Conservation (phyloP, 2,113 vertebrate genomes). For the Tachuris rubrigastra region DNA sequence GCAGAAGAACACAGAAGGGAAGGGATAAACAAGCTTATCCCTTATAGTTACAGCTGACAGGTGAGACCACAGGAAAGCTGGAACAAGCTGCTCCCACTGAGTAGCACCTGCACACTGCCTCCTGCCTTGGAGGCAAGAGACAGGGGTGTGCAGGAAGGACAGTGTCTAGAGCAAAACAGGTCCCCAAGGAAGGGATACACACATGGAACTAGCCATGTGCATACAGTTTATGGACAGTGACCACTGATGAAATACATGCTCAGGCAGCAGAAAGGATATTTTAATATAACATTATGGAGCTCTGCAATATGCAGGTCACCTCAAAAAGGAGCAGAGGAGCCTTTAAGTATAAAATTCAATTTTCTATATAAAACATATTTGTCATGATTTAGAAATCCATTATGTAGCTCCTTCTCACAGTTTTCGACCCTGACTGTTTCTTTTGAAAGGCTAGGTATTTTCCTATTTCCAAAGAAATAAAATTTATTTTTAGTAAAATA, state of each 20-base stretch:
- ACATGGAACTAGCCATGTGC: not conserved
- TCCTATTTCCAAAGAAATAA: not conserved
- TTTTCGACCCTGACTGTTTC: not conserved
- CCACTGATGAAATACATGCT: not conserved
- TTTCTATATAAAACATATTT: not conserved
- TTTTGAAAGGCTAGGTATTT: not conserved
- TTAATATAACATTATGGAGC: not conserved
- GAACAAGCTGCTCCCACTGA: not conserved
- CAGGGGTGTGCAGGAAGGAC: accelerated
- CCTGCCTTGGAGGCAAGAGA: not conserved
- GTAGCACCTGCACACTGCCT: not conserved
- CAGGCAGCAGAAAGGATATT: not conserved
- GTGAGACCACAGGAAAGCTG: not conserved
- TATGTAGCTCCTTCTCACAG: not conserved
- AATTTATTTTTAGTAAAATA: not conserved
- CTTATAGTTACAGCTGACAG: not conserved
- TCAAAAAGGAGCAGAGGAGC: not conserved
- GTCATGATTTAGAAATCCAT: not conserved
- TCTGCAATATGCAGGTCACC: not conserved
- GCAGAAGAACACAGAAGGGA: accelerated
- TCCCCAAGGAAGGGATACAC: not conserved
- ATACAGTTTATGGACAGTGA: not conserved
- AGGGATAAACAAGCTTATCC: not conserved
- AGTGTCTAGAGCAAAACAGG: not conserved
- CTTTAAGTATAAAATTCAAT: not conserved